Base-by-base conservation (phyloP, 37 sponge, comb jelly and placozoan genomes). In the Lycopodina hypogea region DNA sequence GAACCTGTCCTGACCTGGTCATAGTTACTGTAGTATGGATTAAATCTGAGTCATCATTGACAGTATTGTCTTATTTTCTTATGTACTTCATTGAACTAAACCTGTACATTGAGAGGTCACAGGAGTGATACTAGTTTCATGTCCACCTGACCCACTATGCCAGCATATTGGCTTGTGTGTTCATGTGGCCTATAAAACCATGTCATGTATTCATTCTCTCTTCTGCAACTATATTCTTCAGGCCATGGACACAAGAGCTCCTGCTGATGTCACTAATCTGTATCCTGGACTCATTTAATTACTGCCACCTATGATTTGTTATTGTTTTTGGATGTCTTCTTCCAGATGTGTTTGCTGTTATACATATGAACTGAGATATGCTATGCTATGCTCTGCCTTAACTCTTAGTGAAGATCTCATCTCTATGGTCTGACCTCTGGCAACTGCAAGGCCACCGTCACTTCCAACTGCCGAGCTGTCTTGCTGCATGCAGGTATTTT, bases 251-350 rank as follows among this genome's bases (percentile, higher is more conserved):
- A 30, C 83, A 19, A 74, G 89, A 39, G 85, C 74, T 23, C 89
- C 89, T 29, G 60, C 58, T 35, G 89, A 89, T 84, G 85, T 89
- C 18, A 52, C 60, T 33, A 89, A 89, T 68, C 72, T 89, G 89
- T 89, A 89, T 84, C 85, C 77, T 81, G 11, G 3, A 21, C 48
- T 9, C 9, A 9, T 45, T 45, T 45, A 19, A 30, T 67, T 67
- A 14, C 7, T 35, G 68, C 30, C 30, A 7, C 68, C 7, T 2
- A 35, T 37, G 4, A 32, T 30, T 24, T 35, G 11, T 24, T 35
- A 67, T 24, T 67, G 6, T 34, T 18, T 67, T 30, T 32, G 30
- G 68, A 8, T 3, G 60, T 4, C n/a, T n/a, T n/a, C n/a, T n/a
- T n/a, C n/a, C n/a, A n/a, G n/a, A 59, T 59, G 60, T 23, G 7